phyloP scores from a whole-genome alignment of 2,797 vertebrate genomes.

The Poliocrania exsul region DNA sequence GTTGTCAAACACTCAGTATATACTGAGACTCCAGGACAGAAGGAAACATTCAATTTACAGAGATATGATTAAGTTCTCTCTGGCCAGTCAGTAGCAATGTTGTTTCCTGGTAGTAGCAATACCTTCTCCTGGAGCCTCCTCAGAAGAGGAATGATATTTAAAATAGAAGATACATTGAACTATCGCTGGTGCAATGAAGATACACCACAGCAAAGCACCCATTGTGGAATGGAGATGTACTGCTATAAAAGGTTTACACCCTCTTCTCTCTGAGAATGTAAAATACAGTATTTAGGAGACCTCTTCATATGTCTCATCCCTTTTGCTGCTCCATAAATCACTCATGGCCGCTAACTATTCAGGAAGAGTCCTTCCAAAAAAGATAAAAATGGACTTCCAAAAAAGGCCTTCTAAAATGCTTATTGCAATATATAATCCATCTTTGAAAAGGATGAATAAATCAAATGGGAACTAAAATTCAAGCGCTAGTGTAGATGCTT shows the following conservation, averaged over 20 bases:
- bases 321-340: not conserved
- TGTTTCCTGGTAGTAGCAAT: not conserved
- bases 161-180: conserved; percentile 58
- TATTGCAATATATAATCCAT: not conserved
- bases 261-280: not conserved
- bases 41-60: conserved; percentile 66
- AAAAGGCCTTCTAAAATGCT: not conserved
- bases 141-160: conserved; percentile 14
- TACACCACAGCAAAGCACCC: not conserved
- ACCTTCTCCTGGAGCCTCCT: conserved; percentile 45
- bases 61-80: conserved; percentile 47
- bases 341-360: not conserved
- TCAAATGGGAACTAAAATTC: not conserved
- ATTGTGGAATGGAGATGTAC: not conserved
- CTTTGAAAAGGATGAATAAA: not conserved
- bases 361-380: not conserved
- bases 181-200: not conserved
- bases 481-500: not conserved
- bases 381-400: not conserved
- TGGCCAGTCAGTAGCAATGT: conserved; percentile 26
- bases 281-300: not conserved
- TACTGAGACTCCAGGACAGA: conserved; percentile 53
- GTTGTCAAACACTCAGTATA: conserved; percentile 51
- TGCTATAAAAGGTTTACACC: not conserved
- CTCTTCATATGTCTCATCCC: not conserved